Evolutionary conservation across 1,140 invertebrate species (phyloP), one percentile per base, ranked within the genome.

Genomic region (Sminthurides bifidus): DNA sequence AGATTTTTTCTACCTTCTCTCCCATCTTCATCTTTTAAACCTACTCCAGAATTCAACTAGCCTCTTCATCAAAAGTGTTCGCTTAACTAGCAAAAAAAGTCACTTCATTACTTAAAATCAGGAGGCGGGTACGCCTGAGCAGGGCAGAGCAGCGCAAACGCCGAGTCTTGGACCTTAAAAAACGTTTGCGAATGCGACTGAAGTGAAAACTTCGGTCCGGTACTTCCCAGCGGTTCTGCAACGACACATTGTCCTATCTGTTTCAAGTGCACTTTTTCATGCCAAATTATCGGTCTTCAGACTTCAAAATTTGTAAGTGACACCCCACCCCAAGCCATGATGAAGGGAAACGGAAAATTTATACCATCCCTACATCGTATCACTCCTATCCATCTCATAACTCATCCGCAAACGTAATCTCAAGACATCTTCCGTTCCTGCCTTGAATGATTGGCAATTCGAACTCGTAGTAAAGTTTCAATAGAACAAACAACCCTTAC

Each of bases 141-240:
- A 23, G 79, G 78, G 70, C 83, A 86, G 40, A 83, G 74, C 55
- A 89, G 72, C 59, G 82, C 78, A 54, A 75, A 68, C 58, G 72
- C 76, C 57, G 65, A 67, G 38, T 64, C 56, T 67, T 71, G 64
- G 30, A 71, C 69, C 63, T 72, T 73, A 52, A 72, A 68, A 59
- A 72, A 71, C 12, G 69, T 66, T 60, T 70, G 72, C 21, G 46
- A 55, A 37, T 57, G 58, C 29, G 59, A 38, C 63, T 61, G 69
- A 59, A 76, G 77, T 38, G 81, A 82, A 69, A 87, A 78, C 71
- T 83, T 83, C 21, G 85, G 85, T 35, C 79, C 76, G 52, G 83
- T 82, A 45, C 76, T 78, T 68, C 80, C 81, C 61, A 84, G 77
- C 54, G 83, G 82, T 70, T 84, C 82, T 85, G 43, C 30, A 41